Evolutionary conservation across 1,140 invertebrate species (phyloP), one percentile per base, ranked within the genome.

Genomic region (Harpegnathos saltator): DNA sequence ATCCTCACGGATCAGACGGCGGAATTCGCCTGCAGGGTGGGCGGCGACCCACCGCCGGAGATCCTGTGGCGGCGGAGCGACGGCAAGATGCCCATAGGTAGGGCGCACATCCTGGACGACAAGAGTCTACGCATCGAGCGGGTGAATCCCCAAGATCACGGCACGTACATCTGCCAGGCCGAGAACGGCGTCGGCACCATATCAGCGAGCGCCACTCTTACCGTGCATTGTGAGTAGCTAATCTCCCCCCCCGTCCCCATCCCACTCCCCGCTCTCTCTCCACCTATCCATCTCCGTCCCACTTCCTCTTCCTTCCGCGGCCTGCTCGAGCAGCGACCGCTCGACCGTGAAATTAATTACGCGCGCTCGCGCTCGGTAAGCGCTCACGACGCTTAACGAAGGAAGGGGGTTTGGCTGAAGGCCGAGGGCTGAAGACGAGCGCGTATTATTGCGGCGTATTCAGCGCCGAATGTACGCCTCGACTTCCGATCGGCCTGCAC

Each of bases 51-150:
- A n/a, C 95, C 95, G 29, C 98, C 98, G 0, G 96, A 97, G 86
- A 96, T 99, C 14, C 96, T 98, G 62, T 99, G 98, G 98, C 96
- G 97, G 63, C 96, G 98, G 90, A 97, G 98, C 91, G 97, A 97
- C 85, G 97, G 97, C 15, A 97, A 97, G 90, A 97, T 98, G 95
- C 97, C 97, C 0, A 95, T 96, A 63, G 96, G 97, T 7, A 95
- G 97, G 86, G 96, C 96, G 7, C 95, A 96, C 58, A 96, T 97
- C 68, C 93, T 96, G 58, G 96, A 97, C 59, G 96, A 97, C 89
- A 97, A 97, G 90, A 97, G 96, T 85, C 92, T 98, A 22, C 94
- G 96, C 59, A 97, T 98, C 73, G 96, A 96, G 82, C 95, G 96
- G 85, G 97, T 97, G 12, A 95, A 95, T 44, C 95, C 97, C 0